Base-by-base conservation (phyloP, 2,888 invertebrate genomes). In the Eupithecia insigniata region DNA sequence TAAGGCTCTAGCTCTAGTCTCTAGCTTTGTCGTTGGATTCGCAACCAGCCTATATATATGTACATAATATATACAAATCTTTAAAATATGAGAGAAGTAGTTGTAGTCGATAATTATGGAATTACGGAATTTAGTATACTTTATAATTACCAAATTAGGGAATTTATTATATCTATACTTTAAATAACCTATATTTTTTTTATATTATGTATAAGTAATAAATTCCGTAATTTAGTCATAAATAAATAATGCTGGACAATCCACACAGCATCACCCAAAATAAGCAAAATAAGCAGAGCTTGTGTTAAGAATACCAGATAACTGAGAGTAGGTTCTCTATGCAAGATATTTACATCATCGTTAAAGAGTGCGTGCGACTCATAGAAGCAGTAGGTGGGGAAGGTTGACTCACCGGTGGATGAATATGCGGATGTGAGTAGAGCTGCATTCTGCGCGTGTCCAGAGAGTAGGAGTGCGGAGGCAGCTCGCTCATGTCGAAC, bases 401-500 rank as follows among this genome's bases (percentile, higher is more conserved):
- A 51, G 22, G 34, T 67, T 84, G 80, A 89, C 92, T 91, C 85
- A 93, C 93, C 87, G 92, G 81, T 28, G 90, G 89, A 79, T 92
- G 92, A 60, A 90, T 76, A 78, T 92, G 92, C 64, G 89, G 84
- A 77, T 92, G 93, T 4, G 91, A 81, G 77, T 92, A 92, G 64
- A 92, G 84, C 81, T 91, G 91, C 91, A 93, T 92, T 87, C 92
- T 92, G 80, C 92, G 88, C 66, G 90, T 83, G 84, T 93, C 92
- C 80, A 90, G 85, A 26, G 87, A 80, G 81, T 91, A 93, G 65
- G 87, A 79, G 79, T 85, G 87, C 18, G 90, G 76, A n/a, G 91
- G 89, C 79, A 92, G 84, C 76, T 93, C 92, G 85, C 91, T 93
- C 93, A 92, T 92, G 80, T 88, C 91, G 92, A 91, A 92, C 71